Base-by-base conservation (phyloP, 2,113 vertebrate species). In the Anser cygnoides region DNA sequence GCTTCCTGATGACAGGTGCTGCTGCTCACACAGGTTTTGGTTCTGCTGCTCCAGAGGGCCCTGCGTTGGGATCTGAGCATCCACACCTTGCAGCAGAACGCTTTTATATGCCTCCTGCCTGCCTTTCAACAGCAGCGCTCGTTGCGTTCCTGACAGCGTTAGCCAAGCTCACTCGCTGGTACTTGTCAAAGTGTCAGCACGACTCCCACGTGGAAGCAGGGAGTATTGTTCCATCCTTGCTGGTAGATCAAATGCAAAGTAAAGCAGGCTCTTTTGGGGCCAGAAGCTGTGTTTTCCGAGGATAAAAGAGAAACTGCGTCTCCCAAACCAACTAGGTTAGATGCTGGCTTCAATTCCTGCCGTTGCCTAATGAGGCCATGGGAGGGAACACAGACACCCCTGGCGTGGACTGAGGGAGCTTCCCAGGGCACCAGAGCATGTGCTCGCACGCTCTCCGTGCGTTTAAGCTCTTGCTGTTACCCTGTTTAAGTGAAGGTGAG, bases 131-230 rank as follows among this genome's bases (percentile, higher is more conserved):
- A 21, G 39, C 43, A 8, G 46, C 1, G 6, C 57, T 22, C 2
- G 0, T 3, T 6, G 33, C 9, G 0, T 49, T 28, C 21, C 63
- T 31, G 31, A 9, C 7, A 2, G 37, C 3, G 14, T 41, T 29
- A 22, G 2, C 68, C 73, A 33, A 2, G 72, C 54, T 39, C 9
- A 0, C 44, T 72, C 31, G 1, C 55, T 52, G 61, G 31, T 21
- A 4, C 52, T 39, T 28, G 50, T 41, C 92, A 35, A 18, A 52
- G 7, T 7, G 65, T 43, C 85, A 62, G 74, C n/a, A 1, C 3
- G 6, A 37, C 50, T 55, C 58, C 80, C 37, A n/a, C 22, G 1
- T 41, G 75, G 21, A 75, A 50, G 28, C 46, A 5, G 66, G 50
- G 18, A 58, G 16, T 14, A 6, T 62, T 31, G 41, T 46, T 44